Conservation (phyloP, 2,797 vertebrate species). For the Hirundo rustica region DNA sequence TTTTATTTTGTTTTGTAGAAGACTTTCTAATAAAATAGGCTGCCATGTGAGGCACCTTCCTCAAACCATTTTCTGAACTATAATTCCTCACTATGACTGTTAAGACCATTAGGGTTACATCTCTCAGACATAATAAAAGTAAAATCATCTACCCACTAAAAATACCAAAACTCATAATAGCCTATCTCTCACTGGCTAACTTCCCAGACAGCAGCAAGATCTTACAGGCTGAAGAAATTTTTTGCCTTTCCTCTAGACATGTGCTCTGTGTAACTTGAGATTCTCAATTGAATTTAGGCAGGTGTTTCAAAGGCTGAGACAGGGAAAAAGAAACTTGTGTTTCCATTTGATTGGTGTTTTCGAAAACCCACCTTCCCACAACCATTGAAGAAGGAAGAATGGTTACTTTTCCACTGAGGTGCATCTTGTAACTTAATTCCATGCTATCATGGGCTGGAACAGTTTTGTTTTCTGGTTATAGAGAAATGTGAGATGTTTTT, state of each 20-base stretch:
- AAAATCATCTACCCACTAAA: neutral
- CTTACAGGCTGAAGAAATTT: neutral
- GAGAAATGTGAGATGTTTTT: too few species aligned
- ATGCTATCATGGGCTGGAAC: neutral
- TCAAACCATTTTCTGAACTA: neutral
- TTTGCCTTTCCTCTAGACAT: neutral
- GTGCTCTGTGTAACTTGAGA: neutral
- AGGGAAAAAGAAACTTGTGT: neutral
- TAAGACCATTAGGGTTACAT: neutral
- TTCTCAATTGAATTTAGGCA: neutral
- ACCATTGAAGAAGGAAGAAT: neutral
- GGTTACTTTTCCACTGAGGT: neutral
- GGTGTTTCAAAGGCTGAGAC: neutral
- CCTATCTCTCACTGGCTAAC: neutral
- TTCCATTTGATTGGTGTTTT: neutral
- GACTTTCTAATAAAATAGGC: neutral
- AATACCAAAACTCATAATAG: neutral
- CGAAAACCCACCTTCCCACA: neutral
- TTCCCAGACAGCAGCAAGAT: neutral
- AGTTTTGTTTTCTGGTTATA: too few species aligned
- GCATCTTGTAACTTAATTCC: neutral
- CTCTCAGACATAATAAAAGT: neutral
- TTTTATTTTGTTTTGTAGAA: neutral
- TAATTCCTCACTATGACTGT: neutral
- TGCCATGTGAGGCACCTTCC: neutral